Percentiles rank a stretch among this genome's conserved stretches.
Conservation (phyloP, 1,140 invertebrate species). For the Drosophila tani region DNA sequence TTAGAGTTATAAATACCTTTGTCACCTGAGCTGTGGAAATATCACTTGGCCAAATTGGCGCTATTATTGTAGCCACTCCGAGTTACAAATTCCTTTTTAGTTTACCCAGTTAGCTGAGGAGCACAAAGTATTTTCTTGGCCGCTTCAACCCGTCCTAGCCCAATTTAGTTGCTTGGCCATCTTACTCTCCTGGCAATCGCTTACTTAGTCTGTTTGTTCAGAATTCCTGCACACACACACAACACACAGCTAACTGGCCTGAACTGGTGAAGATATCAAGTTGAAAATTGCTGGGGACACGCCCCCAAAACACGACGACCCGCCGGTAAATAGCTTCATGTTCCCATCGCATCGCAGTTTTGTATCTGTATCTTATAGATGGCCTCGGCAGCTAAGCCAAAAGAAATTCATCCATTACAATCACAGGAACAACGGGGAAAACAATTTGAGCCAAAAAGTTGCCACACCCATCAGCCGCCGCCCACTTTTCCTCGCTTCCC, state of each 20-base stretch:
- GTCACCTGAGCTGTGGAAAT: not conserved
- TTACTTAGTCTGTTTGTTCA: conserved; percentile 46
- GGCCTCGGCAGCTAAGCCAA: conserved; percentile 45
- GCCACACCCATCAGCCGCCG: conserved; percentile 34
- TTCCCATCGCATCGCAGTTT: conserved; percentile 10
- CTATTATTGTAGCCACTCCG: conserved; percentile 12
- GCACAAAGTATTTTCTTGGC: conserved; percentile 9
- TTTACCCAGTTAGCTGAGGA: conserved; percentile 16
- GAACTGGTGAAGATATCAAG: conserved; percentile 57
- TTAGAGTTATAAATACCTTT: not conserved
- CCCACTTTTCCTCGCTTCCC: not conserved
- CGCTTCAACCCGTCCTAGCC: not conserved
- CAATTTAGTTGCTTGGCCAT: conserved; percentile 29
- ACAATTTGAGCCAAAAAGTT: conserved; percentile 50
- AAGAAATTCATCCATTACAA: conserved; percentile 50
- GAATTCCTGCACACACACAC: conserved; percentile 41
- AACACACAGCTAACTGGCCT: not conserved
- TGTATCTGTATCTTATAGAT: conserved; percentile 38
- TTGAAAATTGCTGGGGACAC: conserved; percentile 55
- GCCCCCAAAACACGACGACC: conserved; percentile 53
- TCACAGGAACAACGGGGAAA: conserved; percentile 52
- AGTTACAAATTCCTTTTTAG: conserved; percentile 31
- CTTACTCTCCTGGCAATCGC: conserved; percentile 33
- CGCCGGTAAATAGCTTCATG: conserved; percentile 30
- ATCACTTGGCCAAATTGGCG: not conserved